Base-by-base conservation (phyloP, 2,113 vertebrate species). In the Eublepharis macularius region DNA sequence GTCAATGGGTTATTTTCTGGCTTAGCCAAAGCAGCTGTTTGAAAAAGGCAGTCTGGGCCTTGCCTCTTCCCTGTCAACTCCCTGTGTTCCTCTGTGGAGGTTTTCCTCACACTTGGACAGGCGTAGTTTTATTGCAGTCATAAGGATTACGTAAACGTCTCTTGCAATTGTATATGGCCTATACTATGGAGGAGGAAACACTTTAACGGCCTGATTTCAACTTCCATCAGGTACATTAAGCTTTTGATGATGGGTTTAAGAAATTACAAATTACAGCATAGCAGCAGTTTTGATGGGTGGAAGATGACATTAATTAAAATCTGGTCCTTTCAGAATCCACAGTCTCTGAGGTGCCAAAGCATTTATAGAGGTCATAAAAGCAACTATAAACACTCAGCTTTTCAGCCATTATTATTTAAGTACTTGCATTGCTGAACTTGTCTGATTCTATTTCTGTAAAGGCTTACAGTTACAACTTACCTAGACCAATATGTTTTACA, bases 361-460 rank as follows among this genome's bases (percentile, higher is more conserved):
- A 73, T 89, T 86, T 85, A 91, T 32, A 72, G 77, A 69, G 34
- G 4, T 51, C 60, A 84, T 81, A 86, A 86, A 91, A 60, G 3
- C 45, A 89, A 76, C 14, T 36, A 70, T 84, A 90, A 94, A 72
- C 76, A 69, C 9, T 70, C 43, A 86, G 34, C 47, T 74, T 88
- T 92, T 90, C 94, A 82, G 82, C 80, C 68, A 89, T 70, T 86
- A 89, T 88, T 88, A 90, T 82, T 91, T 92, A 94, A 87, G 81
- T 85, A 81, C 85, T 92, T 69, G 34, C 92, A 39, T 86, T 76
- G 83, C 47, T 87, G 45, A 89, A 89, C 68, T 54, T 88, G 57
- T 81, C 74, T 95, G 29, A 4, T 89, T 91, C 69, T 34, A 79
- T 93, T 95, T 85, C 60, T 92, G 79, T 90, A 82, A 49, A 90